Percentiles rank a stretch among this genome's conserved stretches.
Evolutionary conservation across 2,888 invertebrate species (phyloP).

Genomic region (Lepeophtheirus nordmannii): DNA sequence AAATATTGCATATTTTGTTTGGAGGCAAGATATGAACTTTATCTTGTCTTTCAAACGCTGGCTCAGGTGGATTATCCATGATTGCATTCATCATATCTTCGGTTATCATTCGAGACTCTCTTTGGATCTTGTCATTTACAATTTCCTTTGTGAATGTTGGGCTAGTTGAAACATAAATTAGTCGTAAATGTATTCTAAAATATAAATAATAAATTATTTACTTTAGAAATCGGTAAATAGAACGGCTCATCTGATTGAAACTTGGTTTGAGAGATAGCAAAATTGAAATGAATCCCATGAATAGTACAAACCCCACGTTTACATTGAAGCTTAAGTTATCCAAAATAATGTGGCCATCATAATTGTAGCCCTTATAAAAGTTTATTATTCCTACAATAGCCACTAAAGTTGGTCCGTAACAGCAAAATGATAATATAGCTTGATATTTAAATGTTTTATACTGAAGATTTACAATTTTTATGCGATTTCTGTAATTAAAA

Average conservation of each 20-base stretch:
- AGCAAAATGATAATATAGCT: not conserved
- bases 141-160: not conserved
- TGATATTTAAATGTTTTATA: not conserved
- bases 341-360: not conserved
- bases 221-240: not conserved
- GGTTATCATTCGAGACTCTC: not conserved
- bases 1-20: not conserved
- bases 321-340: not conserved
- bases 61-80: not conserved
- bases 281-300: not conserved
- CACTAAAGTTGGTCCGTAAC: not conserved
- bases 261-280: not conserved
- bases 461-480: not conserved
- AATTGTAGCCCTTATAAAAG: not conserved
- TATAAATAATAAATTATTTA: not conserved
- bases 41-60: not conserved
- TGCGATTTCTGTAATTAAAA: not conserved
- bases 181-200: too few species aligned
- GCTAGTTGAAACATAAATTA: not conserved
- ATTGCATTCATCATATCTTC: not conserved
- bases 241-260: not conserved
- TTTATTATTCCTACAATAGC: not conserved
- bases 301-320: not conserved
- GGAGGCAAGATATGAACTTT: not conserved
- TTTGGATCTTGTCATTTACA: not conserved